Evolutionary conservation across 1,140 invertebrate genomes (phyloP), one percentile per base, ranked within the genome.

Genomic region (Melitaea cinxia): DNA sequence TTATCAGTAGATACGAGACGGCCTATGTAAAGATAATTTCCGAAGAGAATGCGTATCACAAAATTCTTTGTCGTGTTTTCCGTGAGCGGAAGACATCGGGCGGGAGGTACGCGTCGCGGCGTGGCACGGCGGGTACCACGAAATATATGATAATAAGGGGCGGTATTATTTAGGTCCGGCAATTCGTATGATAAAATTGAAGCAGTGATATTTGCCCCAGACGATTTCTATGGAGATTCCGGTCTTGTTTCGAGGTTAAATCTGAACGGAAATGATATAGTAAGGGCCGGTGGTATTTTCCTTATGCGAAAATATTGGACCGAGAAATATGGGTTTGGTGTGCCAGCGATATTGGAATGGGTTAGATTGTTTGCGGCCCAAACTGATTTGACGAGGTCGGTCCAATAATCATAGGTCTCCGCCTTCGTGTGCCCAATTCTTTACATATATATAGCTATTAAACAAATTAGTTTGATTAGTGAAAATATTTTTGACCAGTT

Each of bases 201-300:
- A 80, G 76, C 77, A 79, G 67, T 79, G 80, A 88, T 88, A 88
- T 88, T 83, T 83, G 80, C 83, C 75, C 76, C 75, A 77, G 72
- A 83, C 85, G 58, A 90, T 90, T 90, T 78, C 88, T 88, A 90
- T 90, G 88, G 80, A 86, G 85, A 88, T 90, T 88, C 78, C 77
- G 75, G 73, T 84, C 85, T 82, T 89, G 85, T 87, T 88, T 87
- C 77, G 73, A 76, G 78, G 76, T 77, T 79, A 80, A 88, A 90
- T 88, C 87, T 86, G 85, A 75, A 79, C 78, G 78, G 74, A 73
- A 47, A 82, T 88, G 88, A 88, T 88, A 83, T 83, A 90, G 33
- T 75, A 75, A 59, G 66, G 74, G 79, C 57, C 70, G 59, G 63
- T 55, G 53, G 65, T 28, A 56, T 78, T 82, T 80, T 81, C 69